phyloP scores from a whole-genome alignment of 2,888 invertebrate species.

The Euplexia lucipara region DNA sequence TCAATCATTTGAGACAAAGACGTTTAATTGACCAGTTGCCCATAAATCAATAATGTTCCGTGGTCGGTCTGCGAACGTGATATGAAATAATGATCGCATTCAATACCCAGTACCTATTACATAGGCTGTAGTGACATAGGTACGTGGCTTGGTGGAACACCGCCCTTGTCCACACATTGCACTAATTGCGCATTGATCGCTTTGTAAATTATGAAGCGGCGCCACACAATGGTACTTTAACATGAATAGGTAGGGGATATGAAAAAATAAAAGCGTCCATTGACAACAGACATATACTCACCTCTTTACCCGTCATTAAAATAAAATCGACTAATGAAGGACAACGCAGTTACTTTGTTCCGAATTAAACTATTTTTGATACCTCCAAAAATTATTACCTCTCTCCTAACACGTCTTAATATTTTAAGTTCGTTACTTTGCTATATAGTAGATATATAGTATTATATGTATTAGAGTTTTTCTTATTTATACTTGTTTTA shows the following conservation, averaged over 20 bases:
- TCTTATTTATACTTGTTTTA: no score
- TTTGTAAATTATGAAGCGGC: slow-evolving; percentile 50
- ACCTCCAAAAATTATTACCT: no score
- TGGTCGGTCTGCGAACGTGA: slow-evolving; percentile 74
- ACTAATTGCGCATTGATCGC: slow-evolving; percentile 60
- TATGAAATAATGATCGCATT: slow-evolving; percentile 76
- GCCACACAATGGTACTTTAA: slow-evolving; percentile 24
- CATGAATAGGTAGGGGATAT: slow-evolving; percentile 27
- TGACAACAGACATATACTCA: not conserved
- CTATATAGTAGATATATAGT: no score
- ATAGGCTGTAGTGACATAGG: slow-evolving; percentile 20
- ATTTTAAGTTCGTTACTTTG: no score
- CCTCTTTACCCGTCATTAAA: not conserved
- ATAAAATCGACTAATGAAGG: not conserved
- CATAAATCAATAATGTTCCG: slow-evolving; percentile 74
- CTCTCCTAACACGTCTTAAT: no score
- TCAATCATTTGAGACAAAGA: slow-evolving; percentile 63
- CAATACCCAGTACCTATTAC: slow-evolving; percentile 44
- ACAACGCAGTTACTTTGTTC: no score
- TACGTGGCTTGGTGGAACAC: slow-evolving; percentile 14
- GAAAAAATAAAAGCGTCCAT: slow-evolving; percentile 10
- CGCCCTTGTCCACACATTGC: slow-evolving; percentile 40
- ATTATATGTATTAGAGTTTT: no score
- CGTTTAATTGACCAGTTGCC: slow-evolving; percentile 73
- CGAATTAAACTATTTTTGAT: no score